Evolutionary conservation across 2,888 invertebrate species (phyloP).

Genomic region (Leptarthrus brevirostris): DNA sequence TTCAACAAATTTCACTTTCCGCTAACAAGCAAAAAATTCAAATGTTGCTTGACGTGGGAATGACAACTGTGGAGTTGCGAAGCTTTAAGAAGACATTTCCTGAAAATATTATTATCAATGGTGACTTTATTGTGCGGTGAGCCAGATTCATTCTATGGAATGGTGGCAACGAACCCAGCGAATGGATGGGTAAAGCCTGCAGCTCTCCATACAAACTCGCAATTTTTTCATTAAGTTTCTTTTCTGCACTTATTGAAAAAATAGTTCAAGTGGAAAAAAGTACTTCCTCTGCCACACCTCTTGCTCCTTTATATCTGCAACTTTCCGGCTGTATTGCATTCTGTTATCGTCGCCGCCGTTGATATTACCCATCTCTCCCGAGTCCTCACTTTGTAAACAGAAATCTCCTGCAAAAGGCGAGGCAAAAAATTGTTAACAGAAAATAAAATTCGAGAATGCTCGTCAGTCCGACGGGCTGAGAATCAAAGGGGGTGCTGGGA

Average conservation of each 20-base stretch:
- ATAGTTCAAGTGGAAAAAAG: conserved; percentile 54
- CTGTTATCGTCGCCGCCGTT: conserved; percentile 45
- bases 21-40: too few species aligned
- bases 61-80: too few species aligned
- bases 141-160: neutral
- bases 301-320: conserved; percentile 30
- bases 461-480: neutral
- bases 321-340: conserved; percentile 43
- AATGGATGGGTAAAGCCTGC: neutral
- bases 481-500: neutral
- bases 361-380: conserved; percentile 43
- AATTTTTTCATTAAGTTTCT: conserved; percentile 54
- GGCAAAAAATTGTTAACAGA: conserved; percentile 49
- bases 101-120: too few species aligned
- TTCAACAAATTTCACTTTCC: too few species aligned
- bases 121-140: too few species aligned
- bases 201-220: conserved; percentile 47
- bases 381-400: conserved; percentile 33
- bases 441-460: conserved; percentile 49
- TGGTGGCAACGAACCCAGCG: neutral
- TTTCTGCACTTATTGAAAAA: conserved; percentile 54
- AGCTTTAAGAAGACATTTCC: too few species aligned
- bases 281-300: conserved; percentile 46
- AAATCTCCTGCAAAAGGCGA: conserved; percentile 1
- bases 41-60: too few species aligned